Evolutionary conservation across 2,113 vertebrate species (phyloP).

Genomic region (Hippocampus comes): DNA sequence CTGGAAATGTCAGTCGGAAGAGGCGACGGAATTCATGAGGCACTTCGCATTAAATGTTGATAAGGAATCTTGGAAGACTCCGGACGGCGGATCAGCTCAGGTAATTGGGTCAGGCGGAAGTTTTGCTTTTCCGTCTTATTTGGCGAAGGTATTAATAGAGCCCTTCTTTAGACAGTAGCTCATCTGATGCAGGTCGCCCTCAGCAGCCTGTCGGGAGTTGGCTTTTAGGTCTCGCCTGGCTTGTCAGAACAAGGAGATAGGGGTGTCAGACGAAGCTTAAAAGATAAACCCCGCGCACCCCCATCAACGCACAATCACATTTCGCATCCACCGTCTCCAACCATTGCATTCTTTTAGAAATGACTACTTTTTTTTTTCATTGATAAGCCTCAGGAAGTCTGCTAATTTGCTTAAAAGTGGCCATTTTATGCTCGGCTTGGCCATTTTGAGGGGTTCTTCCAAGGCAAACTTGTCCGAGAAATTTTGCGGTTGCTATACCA

Average conservation of each 20-base stretch:
- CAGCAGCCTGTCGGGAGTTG: slow-evolving; percentile 71
- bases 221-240: slow-evolving; percentile 65
- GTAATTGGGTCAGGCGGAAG: slow-evolving; percentile 66
- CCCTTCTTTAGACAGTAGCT: slow-evolving; percentile 64
- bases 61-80: slow-evolving; percentile 69
- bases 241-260: slow-evolving; percentile 67
- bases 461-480: too few species aligned
- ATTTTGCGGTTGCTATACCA: too few species aligned
- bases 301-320: slow-evolving; percentile 4
- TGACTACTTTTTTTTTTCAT: too few species aligned
- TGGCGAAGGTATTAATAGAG: slow-evolving; percentile 64
- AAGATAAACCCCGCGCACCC: slow-evolving; percentile 3
- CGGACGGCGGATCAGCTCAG: slow-evolving; percentile 54
- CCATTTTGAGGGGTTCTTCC: too few species aligned
- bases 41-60: slow-evolving; percentile 70
- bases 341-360: slow-evolving; percentile 27
- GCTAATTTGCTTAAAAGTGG: too few species aligned
- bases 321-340: slow-evolving; percentile 39
- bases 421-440: too few species aligned
- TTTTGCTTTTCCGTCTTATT: slow-evolving; percentile 31
- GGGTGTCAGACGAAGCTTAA: slow-evolving; percentile 56
- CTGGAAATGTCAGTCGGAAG: slow-evolving; percentile 58
- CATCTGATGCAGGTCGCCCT: slow-evolving; percentile 72
- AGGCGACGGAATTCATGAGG: slow-evolving; percentile 71
- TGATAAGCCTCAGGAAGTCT: too few species aligned